A percentile compares a stretch with the other conserved stretches of the same genome.
Conservation (phyloP, 2,113 vertebrate species). For the Burhinus bistriatus region DNA sequence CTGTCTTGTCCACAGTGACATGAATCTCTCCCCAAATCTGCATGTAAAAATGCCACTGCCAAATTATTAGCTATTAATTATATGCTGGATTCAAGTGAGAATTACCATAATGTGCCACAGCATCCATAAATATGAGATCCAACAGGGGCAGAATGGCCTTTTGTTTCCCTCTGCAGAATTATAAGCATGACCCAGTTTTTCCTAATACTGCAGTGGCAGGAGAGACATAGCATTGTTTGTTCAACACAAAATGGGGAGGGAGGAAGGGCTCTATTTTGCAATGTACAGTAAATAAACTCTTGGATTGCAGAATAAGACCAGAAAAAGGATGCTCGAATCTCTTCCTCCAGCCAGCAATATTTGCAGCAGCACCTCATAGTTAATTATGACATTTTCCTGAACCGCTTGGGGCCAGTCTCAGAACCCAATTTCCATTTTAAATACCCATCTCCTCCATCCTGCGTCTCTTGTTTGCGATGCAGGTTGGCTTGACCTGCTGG, state of each 20-base stretch:
- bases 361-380: neutral
- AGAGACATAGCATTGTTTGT: constrained; percentile 46
- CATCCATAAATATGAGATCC: constrained; percentile 8
- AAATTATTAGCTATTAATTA: constrained; percentile 43
- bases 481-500: neutral
- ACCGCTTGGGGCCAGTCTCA: neutral
- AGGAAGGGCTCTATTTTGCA: constrained; percentile 1
- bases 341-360: neutral
- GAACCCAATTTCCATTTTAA: neutral
- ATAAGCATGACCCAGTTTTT: constrained; percentile 52
- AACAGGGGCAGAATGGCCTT: constrained; percentile 18
- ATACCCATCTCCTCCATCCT: neutral
- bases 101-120: constrained; percentile 3
- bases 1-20: neutral
- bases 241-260: constrained; percentile 25
- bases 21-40: neutral
- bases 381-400: neutral
- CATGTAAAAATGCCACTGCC: neutral
- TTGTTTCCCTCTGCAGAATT: constrained; percentile 44
- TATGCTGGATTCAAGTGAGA: neutral
- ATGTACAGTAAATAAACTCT: constrained; percentile 26
- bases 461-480: neutral
- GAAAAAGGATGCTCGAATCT: neutral
- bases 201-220: neutral
- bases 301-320: neutral